Evolutionary conservation across 2,113 vertebrate species (phyloP), one percentile per base, ranked within the genome.

Genomic region (Eubucco bourcierii): DNA sequence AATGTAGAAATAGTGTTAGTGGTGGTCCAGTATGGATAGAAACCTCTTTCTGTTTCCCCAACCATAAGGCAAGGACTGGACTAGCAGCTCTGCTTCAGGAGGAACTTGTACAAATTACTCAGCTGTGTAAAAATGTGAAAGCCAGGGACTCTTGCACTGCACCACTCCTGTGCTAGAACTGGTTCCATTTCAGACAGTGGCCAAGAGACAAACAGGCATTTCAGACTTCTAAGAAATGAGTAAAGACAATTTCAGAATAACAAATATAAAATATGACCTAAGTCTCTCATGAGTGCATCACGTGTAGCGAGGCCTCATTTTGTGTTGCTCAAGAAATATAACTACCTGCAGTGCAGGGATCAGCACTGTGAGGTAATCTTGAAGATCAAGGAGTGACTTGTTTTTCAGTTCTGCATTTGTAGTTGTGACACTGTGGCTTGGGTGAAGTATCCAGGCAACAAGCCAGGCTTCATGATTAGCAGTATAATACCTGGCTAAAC

Each of bases 391-490:
- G 44, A 83, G 31, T 31, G 37, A 84, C 52, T 92, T 93, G 64
- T 12, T 84, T 91, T 92, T 87, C 9, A 85, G 65, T 68, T 80
- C 89, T 95, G 31, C 63, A 39, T 94, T 84, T 91, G 83, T 61
- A 90, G 68, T 66, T 5, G 4, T 93, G 84, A 82, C 89, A 85
- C 71, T 94, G 84, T 73, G 73, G 34, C 73, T 84, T 78, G 79
- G 56, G n/a, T 74, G 56, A 96, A 94, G 90, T 92, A 96, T 65
- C 93, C 76, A 90, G 88, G 96, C 94, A 96, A 96, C 91, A 90
- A 95, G 73, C 50, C 81, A 91, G 81, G 67, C 86, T 70, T 87
- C 75, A 37, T 83, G 47, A 90, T 94, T 90, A 95, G 59, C 67
- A 88, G 37, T 77, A 63, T 59, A 80, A 94, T 90, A 94, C 70